Percentiles rank a stretch among this genome's conserved stretches.
Conservation (phyloP, 37 sponge, comb jelly and placozoan species). For the Theonella swinhoei region DNA sequence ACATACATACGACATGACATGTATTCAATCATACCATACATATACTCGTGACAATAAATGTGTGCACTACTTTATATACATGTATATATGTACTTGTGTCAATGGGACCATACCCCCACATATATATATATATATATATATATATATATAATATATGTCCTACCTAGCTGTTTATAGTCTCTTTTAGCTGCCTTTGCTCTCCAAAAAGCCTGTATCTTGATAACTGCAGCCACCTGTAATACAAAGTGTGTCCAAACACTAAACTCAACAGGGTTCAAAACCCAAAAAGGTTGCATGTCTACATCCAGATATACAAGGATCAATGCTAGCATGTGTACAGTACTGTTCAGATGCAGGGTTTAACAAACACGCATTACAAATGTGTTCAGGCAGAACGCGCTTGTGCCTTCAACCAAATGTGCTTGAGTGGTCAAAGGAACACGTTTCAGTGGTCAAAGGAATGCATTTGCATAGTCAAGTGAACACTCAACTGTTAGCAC, state of each 20-base stretch:
- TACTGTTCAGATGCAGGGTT: too few relatives aligned
- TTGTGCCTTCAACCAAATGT: too few relatives aligned
- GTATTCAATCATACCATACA: not conserved
- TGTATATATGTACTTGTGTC: too few relatives aligned
- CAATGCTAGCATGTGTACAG: too few relatives aligned
- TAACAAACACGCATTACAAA: too few relatives aligned
- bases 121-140: not conserved
- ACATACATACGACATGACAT: not conserved
- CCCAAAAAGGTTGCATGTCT: not conserved
- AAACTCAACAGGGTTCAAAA: not conserved
- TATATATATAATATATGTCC: not conserved
- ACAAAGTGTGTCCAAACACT: not conserved
- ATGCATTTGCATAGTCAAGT: too few relatives aligned
- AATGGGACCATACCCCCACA: not conserved
- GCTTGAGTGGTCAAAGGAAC: too few relatives aligned
- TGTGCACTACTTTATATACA: too few relatives aligned
- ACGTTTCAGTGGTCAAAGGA: too few relatives aligned
- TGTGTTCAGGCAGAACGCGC: too few relatives aligned
- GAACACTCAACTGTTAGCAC: too few relatives aligned
- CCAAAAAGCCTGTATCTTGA: slow-evolving; percentile 87
- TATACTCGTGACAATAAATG: not conserved
- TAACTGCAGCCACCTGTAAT: slow-evolving; percentile 66
- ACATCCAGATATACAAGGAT: not conserved
- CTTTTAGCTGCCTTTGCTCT: slow-evolving; percentile 90
- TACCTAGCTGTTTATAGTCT: slow-evolving; percentile 83